Evolutionary conservation across 2,888 invertebrate genomes (phyloP).

Genomic region (Euplagia quadripunctaria): DNA sequence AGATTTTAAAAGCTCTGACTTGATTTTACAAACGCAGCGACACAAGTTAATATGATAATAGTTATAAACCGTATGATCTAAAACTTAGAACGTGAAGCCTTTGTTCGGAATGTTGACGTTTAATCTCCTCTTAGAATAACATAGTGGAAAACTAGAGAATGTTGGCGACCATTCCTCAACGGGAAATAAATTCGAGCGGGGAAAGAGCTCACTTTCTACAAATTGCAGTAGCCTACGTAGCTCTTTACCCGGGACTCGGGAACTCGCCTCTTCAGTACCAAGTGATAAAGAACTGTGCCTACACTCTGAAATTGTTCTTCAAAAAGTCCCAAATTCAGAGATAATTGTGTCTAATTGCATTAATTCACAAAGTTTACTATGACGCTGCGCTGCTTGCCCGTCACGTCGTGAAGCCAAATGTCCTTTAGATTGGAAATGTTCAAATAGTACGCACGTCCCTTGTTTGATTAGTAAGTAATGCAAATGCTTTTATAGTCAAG

Average conservation of each 20-base stretch:
- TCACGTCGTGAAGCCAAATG: conserved; percentile 28
- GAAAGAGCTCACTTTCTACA: conserved; percentile 66
- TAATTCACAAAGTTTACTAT: conserved; percentile 48
- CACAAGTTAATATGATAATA: conserved; percentile 49
- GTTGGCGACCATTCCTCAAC: conserved; percentile 57
- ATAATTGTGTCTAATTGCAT: conserved; percentile 58
- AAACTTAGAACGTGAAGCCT: conserved; percentile 39
- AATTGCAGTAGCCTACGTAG: conserved; percentile 60
- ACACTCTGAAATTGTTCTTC: conserved; percentile 49
- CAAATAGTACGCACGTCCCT: conserved; percentile 29
- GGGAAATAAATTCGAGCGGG: conserved; percentile 64
- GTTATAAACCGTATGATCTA: conserved; percentile 42
- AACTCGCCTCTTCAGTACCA: conserved; percentile 49
- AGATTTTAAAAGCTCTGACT: conserved; percentile 17
- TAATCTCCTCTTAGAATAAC: conserved; percentile 62
- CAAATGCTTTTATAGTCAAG: conserved; percentile 41
- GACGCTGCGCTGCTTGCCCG: conserved; percentile 29
- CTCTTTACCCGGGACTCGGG: conserved; percentile 45
- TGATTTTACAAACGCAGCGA: conserved; percentile 15
- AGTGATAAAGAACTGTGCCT: conserved; percentile 58
- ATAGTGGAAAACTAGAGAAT: conserved; percentile 45
- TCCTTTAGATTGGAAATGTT: conserved; percentile 20
- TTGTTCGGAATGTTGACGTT: conserved; percentile 58
- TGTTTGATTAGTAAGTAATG: conserved; percentile 34
- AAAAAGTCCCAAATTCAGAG: conserved; percentile 51